phyloP scores from a whole-genome alignment of 2,797 vertebrate species.

The Peromyscus nudipes region DNA sequence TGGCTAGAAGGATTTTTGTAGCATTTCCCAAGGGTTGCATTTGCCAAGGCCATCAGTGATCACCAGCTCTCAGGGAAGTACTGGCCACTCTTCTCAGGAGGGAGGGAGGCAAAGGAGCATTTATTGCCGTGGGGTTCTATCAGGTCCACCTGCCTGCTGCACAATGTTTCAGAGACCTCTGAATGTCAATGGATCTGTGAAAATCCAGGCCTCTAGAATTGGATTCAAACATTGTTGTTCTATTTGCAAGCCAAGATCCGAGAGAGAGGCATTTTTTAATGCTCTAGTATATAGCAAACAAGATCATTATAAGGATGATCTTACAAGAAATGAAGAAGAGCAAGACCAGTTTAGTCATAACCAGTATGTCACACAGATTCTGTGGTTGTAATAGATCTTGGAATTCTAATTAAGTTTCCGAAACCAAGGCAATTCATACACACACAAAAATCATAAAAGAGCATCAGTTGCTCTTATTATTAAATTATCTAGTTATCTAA shows the following conservation, averaged over 20 bases:
- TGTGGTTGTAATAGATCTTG: background rate
- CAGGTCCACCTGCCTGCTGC: background rate
- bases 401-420: background rate
- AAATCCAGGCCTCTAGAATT: background rate
- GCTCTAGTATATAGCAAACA: background rate
- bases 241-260: background rate
- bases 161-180: background rate
- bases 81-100: background rate
- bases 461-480: background rate
- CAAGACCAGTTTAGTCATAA: background rate
- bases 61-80: background rate
- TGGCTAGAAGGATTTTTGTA: background rate
- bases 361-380: background rate
- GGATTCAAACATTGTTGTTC: background rate
- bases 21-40: background rate
- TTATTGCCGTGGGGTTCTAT: too few species aligned
- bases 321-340: background rate
- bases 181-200: background rate
- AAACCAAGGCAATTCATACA: constrained; percentile 18
- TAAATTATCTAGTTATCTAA: background rate
- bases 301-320: background rate
- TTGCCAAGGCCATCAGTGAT: background rate
- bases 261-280: background rate
- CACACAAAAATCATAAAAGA: background rate
- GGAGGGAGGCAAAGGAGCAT: background rate